These are phyloP conservation scores for Melopsittacus undulatus DNA, from an alignment of 2,797 vertebrate genomes.

Conservation along the genomic window DNA sequence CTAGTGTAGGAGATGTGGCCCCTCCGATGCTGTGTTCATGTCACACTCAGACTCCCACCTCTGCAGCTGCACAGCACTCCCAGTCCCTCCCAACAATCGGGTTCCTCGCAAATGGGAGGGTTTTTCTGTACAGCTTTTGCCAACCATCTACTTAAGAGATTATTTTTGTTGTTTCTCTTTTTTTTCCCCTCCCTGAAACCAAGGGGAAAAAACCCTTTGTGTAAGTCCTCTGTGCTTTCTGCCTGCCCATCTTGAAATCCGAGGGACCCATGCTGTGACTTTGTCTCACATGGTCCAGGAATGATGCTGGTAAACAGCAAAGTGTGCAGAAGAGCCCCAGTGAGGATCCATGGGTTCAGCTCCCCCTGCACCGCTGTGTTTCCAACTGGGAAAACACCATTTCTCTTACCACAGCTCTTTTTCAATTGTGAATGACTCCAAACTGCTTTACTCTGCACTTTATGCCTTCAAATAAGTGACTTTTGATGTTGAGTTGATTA, in stretches of 20 bases:
- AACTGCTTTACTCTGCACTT: neutral
- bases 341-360: neutral
- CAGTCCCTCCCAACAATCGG: neutral
- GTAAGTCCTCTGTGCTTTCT: neutral
- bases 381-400: neutral
- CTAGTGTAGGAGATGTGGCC: neutral
- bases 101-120: neutral
- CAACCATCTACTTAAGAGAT: neutral
- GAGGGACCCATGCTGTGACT: rapidly evolving
- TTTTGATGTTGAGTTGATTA: neutral
- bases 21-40: neutral
- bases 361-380: rapidly evolving
- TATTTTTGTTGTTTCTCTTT: neutral
- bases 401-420: neutral
- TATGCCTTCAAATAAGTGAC: neutral
- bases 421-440: neutral
- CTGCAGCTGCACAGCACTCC: neutral
- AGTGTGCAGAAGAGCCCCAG: neutral
- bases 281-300: neutral
- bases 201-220: neutral
- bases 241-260: neutral
- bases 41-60: neutral
- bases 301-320: neutral
- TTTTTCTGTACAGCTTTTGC: neutral
- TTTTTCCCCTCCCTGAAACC: neutral